A percentile compares a stretch with the other conserved stretches of the same genome.
These are phyloP conservation scores for Protonemura montana DNA, from an alignment of 2,888 invertebrate genomes.

Conservation along the genomic window DNA sequence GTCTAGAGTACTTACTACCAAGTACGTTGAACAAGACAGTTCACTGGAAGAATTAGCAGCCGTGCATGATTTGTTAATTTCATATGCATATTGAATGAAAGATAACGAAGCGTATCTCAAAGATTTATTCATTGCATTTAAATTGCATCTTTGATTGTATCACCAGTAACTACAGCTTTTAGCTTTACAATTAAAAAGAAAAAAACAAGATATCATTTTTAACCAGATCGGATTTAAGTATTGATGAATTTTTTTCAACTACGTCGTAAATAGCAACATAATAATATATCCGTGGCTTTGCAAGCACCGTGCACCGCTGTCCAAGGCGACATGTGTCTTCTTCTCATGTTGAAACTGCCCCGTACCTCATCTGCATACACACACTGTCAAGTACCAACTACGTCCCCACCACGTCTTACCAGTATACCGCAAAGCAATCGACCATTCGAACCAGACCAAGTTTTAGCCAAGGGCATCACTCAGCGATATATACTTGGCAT, in stretches of 20 bases:
- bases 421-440: background rate
- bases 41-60: background rate
- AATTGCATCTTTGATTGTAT: background rate
- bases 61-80: background rate
- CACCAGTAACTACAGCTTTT: background rate
- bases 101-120: background rate
- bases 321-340: no score
- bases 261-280: no score
- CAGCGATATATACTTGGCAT: background rate
- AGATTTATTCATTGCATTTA: background rate
- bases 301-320: no score
- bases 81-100: background rate
- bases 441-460: background rate
- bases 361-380: background rate
- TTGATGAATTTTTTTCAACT: background rate
- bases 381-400: background rate
- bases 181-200: background rate
- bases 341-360: no score
- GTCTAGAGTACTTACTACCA: no score
- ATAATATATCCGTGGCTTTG: no score
- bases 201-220: background rate
- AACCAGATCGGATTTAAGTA: background rate
- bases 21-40: background rate
- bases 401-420: background rate
- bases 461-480: background rate